A percentile compares a stretch with the other conserved stretches of the same genome.
These are phyloP conservation scores for Nomada ferruginata DNA, from an alignment of 2,888 invertebrate genomes.

Conservation along the genomic window DNA sequence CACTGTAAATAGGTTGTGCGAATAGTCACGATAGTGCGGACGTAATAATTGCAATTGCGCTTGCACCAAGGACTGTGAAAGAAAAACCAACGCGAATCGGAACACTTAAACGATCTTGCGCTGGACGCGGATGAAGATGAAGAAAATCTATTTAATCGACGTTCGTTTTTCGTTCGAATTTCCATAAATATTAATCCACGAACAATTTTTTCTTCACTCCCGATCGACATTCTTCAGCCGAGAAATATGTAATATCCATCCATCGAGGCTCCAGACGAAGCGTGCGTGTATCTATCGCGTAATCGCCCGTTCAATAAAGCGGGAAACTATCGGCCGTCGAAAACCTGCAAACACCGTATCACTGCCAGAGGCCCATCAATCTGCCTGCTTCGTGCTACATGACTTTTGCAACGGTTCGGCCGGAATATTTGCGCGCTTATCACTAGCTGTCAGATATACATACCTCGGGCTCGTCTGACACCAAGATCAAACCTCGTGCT, in stretches of 20 bases:
- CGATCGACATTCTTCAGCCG: too few species aligned
- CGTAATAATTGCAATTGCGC: conserved; percentile 47
- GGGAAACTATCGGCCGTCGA: not conserved
- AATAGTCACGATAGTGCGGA: conserved; percentile 4
- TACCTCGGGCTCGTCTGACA: not conserved
- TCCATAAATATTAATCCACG: too few species aligned
- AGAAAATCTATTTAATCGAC: conserved; percentile 13
- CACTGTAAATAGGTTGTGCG: not conserved
- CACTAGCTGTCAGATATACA: not conserved
- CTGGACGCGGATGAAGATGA: not conserved
- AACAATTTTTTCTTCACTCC: not conserved
- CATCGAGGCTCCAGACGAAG: too few species aligned
- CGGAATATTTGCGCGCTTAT: conserved; percentile 20
- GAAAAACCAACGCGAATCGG: conserved; percentile 18
- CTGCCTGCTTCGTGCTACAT: not conserved
- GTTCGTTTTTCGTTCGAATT: not conserved
- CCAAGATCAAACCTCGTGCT: not conserved
- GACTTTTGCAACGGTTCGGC: not conserved
- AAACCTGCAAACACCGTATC: not conserved
- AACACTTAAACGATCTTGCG: conserved; percentile 29
- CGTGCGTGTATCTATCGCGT: too few species aligned
- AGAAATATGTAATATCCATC: too few species aligned
- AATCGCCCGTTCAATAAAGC: not conserved
- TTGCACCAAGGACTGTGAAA: conserved; percentile 38
- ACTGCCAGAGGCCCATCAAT: not conserved